phyloP scores from a whole-genome alignment of 2,113 vertebrate species.

The Amblyornis subalaris region DNA sequence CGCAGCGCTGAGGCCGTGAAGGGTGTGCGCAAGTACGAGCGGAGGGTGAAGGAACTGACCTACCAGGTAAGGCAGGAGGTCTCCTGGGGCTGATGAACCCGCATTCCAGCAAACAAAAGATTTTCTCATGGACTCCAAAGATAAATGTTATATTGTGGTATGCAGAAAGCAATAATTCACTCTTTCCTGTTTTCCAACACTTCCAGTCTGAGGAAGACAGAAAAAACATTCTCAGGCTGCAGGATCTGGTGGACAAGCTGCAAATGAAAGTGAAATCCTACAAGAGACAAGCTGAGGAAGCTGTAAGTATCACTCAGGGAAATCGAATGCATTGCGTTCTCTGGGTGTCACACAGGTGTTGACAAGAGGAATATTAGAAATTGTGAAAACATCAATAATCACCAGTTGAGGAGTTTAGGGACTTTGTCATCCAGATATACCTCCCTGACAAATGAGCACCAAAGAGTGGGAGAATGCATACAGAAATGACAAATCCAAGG shows the following conservation, averaged over 20 bases:
- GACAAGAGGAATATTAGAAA: neutral
- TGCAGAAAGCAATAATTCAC: neutral
- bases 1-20: slow-evolving; percentile 74
- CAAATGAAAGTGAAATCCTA: slow-evolving; percentile 17
- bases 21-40: slow-evolving; percentile 77
- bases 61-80: slow-evolving; percentile 66
- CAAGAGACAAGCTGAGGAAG: slow-evolving; percentile 10
- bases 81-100: neutral
- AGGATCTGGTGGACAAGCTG: slow-evolving; percentile 25
- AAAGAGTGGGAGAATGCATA: neutral
- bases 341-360: neutral
- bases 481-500: neutral
- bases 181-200: rapidly evolving
- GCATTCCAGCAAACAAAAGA: neutral
- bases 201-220: neutral
- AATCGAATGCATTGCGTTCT: neutral
- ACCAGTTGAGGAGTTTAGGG: neutral
- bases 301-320: neutral
- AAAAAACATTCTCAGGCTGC: neutral
- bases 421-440: neutral
- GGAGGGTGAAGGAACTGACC: slow-evolving; percentile 77
- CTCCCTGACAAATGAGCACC: rapidly evolving
- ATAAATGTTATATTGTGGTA: neutral
- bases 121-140: neutral
- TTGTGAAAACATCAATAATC: neutral